Base-by-base conservation (phyloP, 2,888 invertebrate genomes). In the Callyntrura guangdongensis region DNA sequence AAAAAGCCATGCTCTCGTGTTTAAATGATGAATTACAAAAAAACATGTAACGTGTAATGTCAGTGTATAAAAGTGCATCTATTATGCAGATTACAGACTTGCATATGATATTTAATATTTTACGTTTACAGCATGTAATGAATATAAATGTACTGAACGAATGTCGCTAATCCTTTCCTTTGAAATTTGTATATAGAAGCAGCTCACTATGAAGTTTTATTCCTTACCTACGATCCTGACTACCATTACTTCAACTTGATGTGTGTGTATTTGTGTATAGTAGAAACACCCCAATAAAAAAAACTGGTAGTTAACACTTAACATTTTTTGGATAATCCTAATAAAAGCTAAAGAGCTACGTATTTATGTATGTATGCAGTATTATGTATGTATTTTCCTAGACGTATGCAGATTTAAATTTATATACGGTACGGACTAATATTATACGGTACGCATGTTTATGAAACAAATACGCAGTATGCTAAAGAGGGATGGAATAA, bases 181-280 rank as follows among this genome's bases (percentile, higher is more conserved):
- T 36, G 36, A 53, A 22, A 49, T 12, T 45, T 69, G 36, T 45
- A 86, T 72, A 72, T 81, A 81, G 87, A 81, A 87, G 87, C 59
- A 87, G 79, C 81, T 83, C 82, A 82, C 81, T 81, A 36, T 77
- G 12, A 53, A 77, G 17, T 77, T 77, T 77, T 59, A 90, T 86
- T 90, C 86, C 86, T 90, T 90, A 86, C 85, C 74, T 86, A 81
- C 90, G 90, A 90, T 90, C 90, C 90, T 90, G 90, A 90, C 90
- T 90, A 67, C 90, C 81, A 67, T 59, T 89, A 74, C 83, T 83
- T 89, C 74, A 67, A 82, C 45, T 72, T 67, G 64, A 64, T 82
- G 49, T 72, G 77, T 83, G n/a, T 56, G 56, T 56, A 85, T 36
- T 36, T 36, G 2, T 36, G 77, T 82, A 82, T 61, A 56, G 36